Conservation (phyloP, 2,888 invertebrate genomes). For the Aphrophora alni region DNA sequence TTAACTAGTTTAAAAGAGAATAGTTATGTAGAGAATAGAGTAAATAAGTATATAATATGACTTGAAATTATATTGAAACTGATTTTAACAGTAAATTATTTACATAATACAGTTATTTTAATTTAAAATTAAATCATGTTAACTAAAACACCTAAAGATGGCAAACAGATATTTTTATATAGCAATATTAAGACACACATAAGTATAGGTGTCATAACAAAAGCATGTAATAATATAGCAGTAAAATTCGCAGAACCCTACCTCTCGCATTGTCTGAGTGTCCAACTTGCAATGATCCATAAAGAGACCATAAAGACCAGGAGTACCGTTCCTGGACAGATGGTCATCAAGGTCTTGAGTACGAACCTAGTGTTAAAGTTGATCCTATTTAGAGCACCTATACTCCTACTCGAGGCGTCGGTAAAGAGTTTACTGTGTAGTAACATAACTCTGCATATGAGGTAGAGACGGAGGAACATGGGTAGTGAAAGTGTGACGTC, state of each 20-base stretch:
- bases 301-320: conserved; percentile 99
- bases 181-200: no score
- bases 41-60: no score
- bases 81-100: no score
- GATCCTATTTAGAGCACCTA: conserved; percentile 77
- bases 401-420: conserved; percentile 93
- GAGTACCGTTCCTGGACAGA: conserved; percentile 97
- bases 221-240: no score
- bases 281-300: conserved; percentile 99
- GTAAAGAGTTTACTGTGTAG: conserved; percentile 99
- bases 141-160: neutral
- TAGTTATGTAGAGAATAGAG: no score
- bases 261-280: conserved; percentile 98
- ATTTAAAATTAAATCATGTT: no score
- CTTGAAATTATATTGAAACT: no score
- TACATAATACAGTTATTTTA: no score
- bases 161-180: neutral
- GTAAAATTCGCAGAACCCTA: conserved; percentile 59
- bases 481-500: conserved; percentile 98
- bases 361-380: conserved; percentile 67
- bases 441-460: conserved; percentile 99
- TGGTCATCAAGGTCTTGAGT: conserved; percentile 98
- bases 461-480: conserved; percentile 99
- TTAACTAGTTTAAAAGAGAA: no score
- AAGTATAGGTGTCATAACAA: neutral